phyloP scores from a whole-genome alignment of 2,888 invertebrate species.

The Ypsolopha scabrella region DNA sequence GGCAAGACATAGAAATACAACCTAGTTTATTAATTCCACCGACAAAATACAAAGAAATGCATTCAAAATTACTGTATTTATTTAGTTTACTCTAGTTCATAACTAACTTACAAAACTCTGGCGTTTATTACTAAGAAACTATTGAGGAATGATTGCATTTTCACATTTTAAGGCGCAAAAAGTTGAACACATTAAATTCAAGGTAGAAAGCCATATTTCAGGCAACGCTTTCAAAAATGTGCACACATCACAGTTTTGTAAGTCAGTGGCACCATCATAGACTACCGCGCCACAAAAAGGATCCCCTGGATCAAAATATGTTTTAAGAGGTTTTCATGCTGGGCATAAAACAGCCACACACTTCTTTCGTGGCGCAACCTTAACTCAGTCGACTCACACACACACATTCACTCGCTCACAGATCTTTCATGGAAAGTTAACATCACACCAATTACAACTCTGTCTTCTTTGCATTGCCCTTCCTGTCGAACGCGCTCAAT shows the following conservation, averaged over 20 bases:
- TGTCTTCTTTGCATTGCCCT: slow-evolving; percentile 73
- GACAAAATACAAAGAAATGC: slow-evolving; percentile 58
- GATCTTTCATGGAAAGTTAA: slow-evolving; percentile 53
- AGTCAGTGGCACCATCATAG: no score
- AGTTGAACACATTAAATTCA: no score
- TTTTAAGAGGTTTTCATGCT: not conserved
- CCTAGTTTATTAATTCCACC: slow-evolving; percentile 55
- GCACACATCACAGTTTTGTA: no score
- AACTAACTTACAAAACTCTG: slow-evolving; percentile 19
- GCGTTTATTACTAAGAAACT: not conserved
- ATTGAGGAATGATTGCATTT: no score
- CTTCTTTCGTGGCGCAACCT: not conserved
- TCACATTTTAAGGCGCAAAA: no score
- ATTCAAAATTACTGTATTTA: slow-evolving; percentile 66
- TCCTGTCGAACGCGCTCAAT: slow-evolving; percentile 88
- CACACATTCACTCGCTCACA: slow-evolving; percentile 33
- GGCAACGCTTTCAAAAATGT: no score
- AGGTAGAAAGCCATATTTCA: no score
- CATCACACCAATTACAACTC: slow-evolving; percentile 47
- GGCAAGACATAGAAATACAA: slow-evolving; percentile 51
- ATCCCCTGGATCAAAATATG: no score
- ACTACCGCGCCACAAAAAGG: no score
- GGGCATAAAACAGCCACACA: not conserved
- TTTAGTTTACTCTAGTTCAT: slow-evolving; percentile 29
- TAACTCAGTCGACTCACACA: not conserved